Conservation (phyloP, 23 tunicate species). For the Halocynthia aurantium region DNA sequence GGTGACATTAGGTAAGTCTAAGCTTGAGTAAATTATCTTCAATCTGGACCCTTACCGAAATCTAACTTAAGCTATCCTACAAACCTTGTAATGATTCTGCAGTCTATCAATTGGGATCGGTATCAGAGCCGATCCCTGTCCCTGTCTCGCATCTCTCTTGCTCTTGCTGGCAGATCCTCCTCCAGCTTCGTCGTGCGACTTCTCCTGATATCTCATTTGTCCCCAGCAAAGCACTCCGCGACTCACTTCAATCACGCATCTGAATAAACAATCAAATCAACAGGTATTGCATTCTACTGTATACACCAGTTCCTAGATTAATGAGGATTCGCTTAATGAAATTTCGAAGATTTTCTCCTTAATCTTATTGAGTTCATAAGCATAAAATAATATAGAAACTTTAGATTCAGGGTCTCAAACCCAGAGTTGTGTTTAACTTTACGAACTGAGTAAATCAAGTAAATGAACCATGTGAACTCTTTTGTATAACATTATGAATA, state of each 20-base stretch:
- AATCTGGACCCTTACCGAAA: too few relatives aligned
- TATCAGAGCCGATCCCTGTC: constrained; percentile 15
- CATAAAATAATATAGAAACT: too few relatives aligned
- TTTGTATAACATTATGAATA: not conserved
- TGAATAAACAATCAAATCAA: not conserved
- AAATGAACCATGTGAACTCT: too few relatives aligned
- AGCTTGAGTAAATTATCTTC: not conserved
- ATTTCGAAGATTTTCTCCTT: too few relatives aligned
- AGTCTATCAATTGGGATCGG: constrained; percentile 47
- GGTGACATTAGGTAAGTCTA: not conserved
- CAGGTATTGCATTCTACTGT: not conserved
- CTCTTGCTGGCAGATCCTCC: constrained; percentile 32
- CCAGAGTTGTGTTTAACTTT: too few relatives aligned
- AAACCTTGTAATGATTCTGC: constrained; percentile 69
- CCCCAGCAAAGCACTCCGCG: constrained; percentile 67
- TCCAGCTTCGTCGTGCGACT: constrained; percentile 1
- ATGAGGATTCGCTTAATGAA: too few relatives aligned
- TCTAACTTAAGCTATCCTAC: not conserved
- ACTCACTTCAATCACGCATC: constrained; percentile 78
- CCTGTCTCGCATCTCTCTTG: constrained; percentile 38
- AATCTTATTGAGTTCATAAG: too few relatives aligned
- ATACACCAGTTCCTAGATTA: not conserved
- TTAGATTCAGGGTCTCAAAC: too few relatives aligned
- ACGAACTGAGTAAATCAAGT: too few relatives aligned
- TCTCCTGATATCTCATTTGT: constrained; percentile 24